Conservation (phyloP, 2,113 vertebrate genomes). For the Cebus imitator region DNA sequence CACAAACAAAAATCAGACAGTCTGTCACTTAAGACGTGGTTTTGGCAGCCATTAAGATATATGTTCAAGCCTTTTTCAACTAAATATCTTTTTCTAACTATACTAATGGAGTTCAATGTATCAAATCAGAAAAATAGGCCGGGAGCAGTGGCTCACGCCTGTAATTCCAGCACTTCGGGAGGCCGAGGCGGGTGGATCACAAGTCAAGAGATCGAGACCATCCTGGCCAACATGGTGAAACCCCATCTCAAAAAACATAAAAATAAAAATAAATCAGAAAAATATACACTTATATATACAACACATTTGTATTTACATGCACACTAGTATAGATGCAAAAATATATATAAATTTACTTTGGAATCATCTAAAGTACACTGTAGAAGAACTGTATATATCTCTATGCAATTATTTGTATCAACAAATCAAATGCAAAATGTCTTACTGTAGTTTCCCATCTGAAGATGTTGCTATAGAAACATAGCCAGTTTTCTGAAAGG, state of each 20-base stretch:
- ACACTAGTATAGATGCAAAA: neutral
- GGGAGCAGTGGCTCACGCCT: no score
- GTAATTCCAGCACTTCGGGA: no score
- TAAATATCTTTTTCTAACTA: slow-evolving; percentile 30
- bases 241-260: no score
- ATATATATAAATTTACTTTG: slow-evolving; percentile 33
- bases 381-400: neutral
- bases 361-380: slow-evolving; percentile 34
- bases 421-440: slow-evolving; percentile 51
- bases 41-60: neutral
- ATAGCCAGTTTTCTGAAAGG: slow-evolving; percentile 93
- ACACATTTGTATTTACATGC: neutral
- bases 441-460: slow-evolving; percentile 93
- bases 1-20: neutral
- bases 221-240: no score
- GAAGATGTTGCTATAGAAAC: slow-evolving; percentile 98
- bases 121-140: slow-evolving; percentile 35
- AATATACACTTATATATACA: neutral
- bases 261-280: neutral
- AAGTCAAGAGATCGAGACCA: no score
- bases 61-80: slow-evolving; percentile 12
- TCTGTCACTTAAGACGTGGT: slow-evolving; percentile 38
- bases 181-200: no score
- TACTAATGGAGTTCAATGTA: neutral
- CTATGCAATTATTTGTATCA: slow-evolving; percentile 40